Evolutionary conservation across 2,113 vertebrate species (phyloP).

Genomic region (Hippopotamus amphibius): DNA sequence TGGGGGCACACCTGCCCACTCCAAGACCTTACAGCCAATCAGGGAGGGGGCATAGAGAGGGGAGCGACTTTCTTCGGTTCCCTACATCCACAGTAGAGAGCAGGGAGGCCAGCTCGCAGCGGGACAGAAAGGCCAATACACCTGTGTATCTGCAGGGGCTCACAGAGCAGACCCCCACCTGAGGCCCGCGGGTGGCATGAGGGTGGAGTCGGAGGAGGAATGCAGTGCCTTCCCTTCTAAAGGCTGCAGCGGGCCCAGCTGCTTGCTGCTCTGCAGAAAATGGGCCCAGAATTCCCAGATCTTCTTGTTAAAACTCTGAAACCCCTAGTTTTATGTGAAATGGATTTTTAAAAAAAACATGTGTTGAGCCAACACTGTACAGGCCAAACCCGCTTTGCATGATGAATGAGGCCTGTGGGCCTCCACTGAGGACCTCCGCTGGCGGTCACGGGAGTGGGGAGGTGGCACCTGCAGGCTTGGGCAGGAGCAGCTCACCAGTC

Average conservation of each 20-base stretch:
- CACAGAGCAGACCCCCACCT: background rate
- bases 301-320: background rate
- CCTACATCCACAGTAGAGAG: background rate
- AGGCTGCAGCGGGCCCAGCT: background rate
- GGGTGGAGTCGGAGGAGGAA: background rate
- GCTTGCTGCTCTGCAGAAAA: background rate
- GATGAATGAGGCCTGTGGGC: background rate
- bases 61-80: background rate
- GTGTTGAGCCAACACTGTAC: background rate
- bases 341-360: background rate
- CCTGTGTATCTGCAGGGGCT: background rate
- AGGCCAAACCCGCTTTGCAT: background rate
- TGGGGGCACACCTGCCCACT: background rate
- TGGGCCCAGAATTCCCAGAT: background rate
- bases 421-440: background rate
- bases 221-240: background rate
- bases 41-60: background rate
- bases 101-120: background rate
- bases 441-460: background rate
- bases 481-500: background rate
- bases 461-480: background rate
- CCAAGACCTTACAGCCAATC: background rate
- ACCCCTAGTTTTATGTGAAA: background rate
- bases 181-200: background rate
- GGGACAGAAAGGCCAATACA: background rate